Evolutionary conservation across 2,888 invertebrate genomes (phyloP), one percentile per base, ranked within the genome.

Genomic region (Leucophora obtusa): DNA sequence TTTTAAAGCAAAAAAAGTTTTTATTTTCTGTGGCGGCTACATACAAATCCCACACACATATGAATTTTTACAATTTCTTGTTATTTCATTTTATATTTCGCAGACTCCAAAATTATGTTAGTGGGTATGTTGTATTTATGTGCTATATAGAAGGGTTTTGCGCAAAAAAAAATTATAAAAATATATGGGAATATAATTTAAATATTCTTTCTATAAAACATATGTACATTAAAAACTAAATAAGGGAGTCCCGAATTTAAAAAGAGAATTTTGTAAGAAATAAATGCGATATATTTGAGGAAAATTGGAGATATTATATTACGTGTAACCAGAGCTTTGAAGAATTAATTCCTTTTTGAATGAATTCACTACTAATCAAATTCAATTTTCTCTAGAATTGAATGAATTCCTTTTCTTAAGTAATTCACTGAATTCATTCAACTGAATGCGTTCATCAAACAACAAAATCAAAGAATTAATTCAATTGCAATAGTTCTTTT

Each of bases 181-280:
- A 47, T 50, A 50, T 33, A 18, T 51, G 35, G 33, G 18, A 65
- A 18, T 14, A 65, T 65, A 51, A 65, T 35, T 65, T 21, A 51
- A 33, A 51, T 38, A 21, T 28, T 28, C 7, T 28, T 28, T 18
- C 18, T 14, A 38, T 21, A 38, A 38, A 38, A 15, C 38, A 59
- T 59, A 38, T 18, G 14, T 14, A 59, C 18, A 21, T 21, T 14
- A 0, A 38, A 10, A 38, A 11, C 1, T 38, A 11, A 10, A 38
- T 38, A 11, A 38, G 38, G 10, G 38, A 10, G 11, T 1, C 38
- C 11, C 38, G 1, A 11, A 38, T 38, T 38, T 28, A 3, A 11
- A 11, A 38, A 11, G 38, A 1, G 6, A 28, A 7, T 7, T 28
- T 28, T 28, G 4, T 7, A 28, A 28, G 28, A 7, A 28, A 28